Evolutionary conservation across 2,888 invertebrate genomes (phyloP).

Genomic region (Mesochorus sp.): DNA sequence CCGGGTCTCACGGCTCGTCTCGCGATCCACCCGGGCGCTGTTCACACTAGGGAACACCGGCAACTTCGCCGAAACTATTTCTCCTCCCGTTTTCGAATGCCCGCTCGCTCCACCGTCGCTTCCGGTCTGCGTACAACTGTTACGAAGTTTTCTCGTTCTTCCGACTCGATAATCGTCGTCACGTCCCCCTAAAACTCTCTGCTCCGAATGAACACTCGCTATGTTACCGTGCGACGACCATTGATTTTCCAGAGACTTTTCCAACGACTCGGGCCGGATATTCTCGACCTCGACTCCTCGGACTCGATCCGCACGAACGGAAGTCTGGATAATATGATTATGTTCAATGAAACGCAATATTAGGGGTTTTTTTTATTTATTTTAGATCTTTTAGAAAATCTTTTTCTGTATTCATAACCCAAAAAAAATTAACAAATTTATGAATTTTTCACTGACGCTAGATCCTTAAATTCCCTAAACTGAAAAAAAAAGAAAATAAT

Average conservation of each 20-base stretch:
- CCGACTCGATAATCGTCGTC: slow-evolving; percentile 25
- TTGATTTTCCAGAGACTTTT: slow-evolving; percentile 69
- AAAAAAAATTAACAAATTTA: no score
- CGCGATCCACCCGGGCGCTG: not conserved
- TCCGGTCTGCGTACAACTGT: slow-evolving; percentile 78
- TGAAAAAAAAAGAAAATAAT: no score
- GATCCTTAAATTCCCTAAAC: no score
- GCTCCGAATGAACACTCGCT: slow-evolving; percentile 65
- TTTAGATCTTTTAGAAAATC: not conserved
- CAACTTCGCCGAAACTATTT: slow-evolving; percentile 70
- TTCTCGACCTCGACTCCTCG: not conserved
- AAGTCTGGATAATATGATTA: not conserved
- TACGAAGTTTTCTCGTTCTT: slow-evolving; percentile 72
- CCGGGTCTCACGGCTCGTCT: not conserved
- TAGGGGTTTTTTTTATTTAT: not conserved
- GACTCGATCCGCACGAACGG: slow-evolving; percentile 22
- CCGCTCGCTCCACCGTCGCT: slow-evolving; percentile 65
- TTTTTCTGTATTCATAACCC: no score
- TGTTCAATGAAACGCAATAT: not conserved
- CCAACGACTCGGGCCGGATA: not conserved
- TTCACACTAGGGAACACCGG: not conserved
- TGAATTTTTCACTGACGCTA: no score
- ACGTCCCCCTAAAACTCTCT: not conserved
- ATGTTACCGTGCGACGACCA: slow-evolving; percentile 81
- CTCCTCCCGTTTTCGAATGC: slow-evolving; percentile 76